These are phyloP conservation scores for Sparidentex hasta DNA, from an alignment of 2,797 vertebrate genomes.

Conservation along the genomic window DNA sequence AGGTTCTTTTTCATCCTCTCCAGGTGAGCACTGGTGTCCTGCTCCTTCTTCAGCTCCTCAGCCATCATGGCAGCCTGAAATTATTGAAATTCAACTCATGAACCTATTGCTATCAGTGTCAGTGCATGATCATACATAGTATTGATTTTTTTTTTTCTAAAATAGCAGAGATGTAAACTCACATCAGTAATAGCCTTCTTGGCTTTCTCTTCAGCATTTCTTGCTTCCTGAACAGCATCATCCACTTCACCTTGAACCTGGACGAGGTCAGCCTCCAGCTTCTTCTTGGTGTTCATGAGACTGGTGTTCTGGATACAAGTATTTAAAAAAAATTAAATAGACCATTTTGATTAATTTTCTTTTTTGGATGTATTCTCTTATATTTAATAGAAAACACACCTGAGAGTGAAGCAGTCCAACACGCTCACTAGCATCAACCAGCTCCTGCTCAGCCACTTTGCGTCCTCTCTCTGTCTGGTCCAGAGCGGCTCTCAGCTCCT, in stretches of 20 bases:
- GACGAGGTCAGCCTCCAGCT: constrained; percentile 88
- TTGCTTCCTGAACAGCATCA: constrained; percentile 89
- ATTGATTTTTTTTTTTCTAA: background rate
- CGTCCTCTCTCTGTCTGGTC: constrained; percentile 90
- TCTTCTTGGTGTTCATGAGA: constrained; percentile 86
- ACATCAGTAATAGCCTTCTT: constrained; percentile 95
- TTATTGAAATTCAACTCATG: background rate
- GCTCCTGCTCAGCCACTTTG: constrained; percentile 90
- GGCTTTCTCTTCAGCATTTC: constrained; percentile 93
- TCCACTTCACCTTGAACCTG: constrained; percentile 91
- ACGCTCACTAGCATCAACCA: constrained; percentile 87
- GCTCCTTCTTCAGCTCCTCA: constrained; percentile 94
- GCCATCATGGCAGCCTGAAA: constrained; percentile 94
- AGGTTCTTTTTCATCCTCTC: constrained; percentile 95
- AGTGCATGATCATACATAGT: too few relatives aligned
- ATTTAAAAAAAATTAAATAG: too few relatives aligned
- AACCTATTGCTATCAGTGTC: too few relatives aligned
- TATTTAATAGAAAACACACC: constrained; percentile 70
- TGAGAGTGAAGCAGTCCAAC: constrained; percentile 88
- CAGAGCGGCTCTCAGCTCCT: constrained; percentile 88
- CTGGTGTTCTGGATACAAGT: constrained; percentile 75
- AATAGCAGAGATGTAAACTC: constrained; percentile 63
- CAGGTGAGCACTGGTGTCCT: constrained; percentile 92
- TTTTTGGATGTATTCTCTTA: too few relatives aligned
- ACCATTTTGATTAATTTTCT: too few relatives aligned